Conservation (phyloP, 2,113 vertebrate genomes). For the Rhegmatorhina hoffmannsi region DNA sequence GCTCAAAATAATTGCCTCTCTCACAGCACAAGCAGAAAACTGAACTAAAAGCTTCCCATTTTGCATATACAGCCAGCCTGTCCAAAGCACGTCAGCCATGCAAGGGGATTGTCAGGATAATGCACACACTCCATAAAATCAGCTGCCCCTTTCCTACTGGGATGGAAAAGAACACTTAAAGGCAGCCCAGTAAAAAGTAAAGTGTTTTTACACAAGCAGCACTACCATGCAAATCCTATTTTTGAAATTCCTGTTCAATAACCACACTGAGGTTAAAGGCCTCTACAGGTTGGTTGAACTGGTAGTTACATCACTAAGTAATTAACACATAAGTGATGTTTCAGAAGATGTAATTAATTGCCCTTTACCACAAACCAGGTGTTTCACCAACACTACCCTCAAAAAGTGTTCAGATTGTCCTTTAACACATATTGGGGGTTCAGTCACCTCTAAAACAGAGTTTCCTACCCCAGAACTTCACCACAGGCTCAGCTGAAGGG, state of each 20-base stretch:
- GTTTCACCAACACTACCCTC: neutral
- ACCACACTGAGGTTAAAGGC: neutral
- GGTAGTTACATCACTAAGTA: neutral
- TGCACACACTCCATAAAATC: rapidly evolving
- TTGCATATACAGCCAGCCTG: neutral
- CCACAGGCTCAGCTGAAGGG: neutral
- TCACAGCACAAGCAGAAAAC: slow-evolving; percentile 22
- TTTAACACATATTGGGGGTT: neutral
- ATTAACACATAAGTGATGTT: neutral
- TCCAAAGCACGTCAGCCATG: neutral
- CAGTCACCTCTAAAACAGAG: neutral
- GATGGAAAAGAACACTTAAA: neutral
- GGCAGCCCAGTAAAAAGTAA: neutral
- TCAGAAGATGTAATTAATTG: neutral
- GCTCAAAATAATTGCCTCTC: slow-evolving; percentile 57
- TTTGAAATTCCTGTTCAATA: neutral
- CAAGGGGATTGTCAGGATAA: neutral
- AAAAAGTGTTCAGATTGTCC: neutral
- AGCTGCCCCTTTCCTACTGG: neutral
- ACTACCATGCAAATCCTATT: neutral
- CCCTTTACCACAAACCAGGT: neutral
- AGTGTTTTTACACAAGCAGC: neutral
- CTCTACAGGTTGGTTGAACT: neutral
- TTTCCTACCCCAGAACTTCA: neutral
- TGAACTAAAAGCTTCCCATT: slow-evolving; percentile 44